phyloP scores from a whole-genome alignment of 2,888 invertebrate genomes.

The Hydropsyche betteni region DNA sequence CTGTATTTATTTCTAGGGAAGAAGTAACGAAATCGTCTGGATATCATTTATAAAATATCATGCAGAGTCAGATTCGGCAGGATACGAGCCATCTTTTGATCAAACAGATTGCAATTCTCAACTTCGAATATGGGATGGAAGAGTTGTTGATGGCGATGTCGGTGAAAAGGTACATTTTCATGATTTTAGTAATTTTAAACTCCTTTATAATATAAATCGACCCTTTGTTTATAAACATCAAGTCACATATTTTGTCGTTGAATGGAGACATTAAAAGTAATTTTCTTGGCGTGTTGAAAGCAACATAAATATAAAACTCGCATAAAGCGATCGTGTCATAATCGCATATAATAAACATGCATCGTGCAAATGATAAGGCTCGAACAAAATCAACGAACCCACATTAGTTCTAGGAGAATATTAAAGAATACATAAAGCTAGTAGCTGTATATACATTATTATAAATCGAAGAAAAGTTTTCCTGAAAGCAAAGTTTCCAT shows the following conservation, averaged over 20 bases:
- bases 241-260: no score
- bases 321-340: no score
- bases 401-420: conserved; percentile 9
- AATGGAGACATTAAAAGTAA: no score
- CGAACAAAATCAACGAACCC: neutral
- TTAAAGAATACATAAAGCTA: neutral
- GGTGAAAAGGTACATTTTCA: conserved; percentile 60
- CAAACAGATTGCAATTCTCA: conserved; percentile 77
- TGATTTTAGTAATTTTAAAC: no score
- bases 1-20: conserved; percentile 63
- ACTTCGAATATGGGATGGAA: conserved; percentile 80
- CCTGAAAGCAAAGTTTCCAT: conserved; percentile 12
- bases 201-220: no score
- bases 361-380: neutral
- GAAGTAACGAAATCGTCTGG: conserved; percentile 81
- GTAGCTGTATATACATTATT: neutral
- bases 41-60: conserved; percentile 85
- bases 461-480: conserved; percentile 4
- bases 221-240: no score
- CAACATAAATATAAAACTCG: no score
- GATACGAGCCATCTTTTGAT: conserved; percentile 64
- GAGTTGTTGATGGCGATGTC: conserved; percentile 63
- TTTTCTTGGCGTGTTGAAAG: no score
- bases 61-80: conserved; percentile 72
- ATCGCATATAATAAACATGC: no score